Percentiles rank a stretch among this genome's conserved stretches.
These are phyloP conservation scores for Dexiosoma caninum DNA, from an alignment of 2,888 invertebrate genomes.

Conservation along the genomic window DNA sequence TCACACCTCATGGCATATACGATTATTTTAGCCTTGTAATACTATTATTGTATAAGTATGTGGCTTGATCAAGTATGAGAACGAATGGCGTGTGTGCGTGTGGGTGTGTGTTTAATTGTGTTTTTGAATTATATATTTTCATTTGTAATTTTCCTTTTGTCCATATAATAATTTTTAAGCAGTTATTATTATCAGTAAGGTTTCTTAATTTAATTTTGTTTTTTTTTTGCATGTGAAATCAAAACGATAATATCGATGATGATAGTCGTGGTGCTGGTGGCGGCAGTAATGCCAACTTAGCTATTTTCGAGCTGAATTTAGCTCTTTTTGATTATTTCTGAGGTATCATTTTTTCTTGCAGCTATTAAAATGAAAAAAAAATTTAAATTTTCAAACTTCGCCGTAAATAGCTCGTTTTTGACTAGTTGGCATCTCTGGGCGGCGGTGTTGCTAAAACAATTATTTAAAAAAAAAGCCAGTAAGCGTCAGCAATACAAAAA, in stretches of 20 bases:
- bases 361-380: too few relatives aligned
- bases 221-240: conserved; percentile 31
- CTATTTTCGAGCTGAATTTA: too few relatives aligned
- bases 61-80: neutral
- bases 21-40: conserved; percentile 10
- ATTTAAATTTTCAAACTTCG: too few relatives aligned
- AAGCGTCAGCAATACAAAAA: conserved; percentile 31
- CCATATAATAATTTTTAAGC: conserved; percentile 37
- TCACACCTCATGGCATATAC: conserved; percentile 19
- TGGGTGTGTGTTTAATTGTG: neutral
- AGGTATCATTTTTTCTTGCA: too few relatives aligned
- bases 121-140: conserved; percentile 10
- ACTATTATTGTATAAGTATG: neutral
- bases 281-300: conserved; percentile 45
- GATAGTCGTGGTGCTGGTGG: conserved; percentile 16
- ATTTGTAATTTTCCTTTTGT: conserved; percentile 46
- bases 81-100: neutral
- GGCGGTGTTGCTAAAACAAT: conserved; percentile 52
- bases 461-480: conserved; percentile 51
- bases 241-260: conserved; percentile 26
- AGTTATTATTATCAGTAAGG: conserved; percentile 45
- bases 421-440: too few relatives aligned
- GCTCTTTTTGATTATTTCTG: too few relatives aligned
- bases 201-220: too few relatives aligned
- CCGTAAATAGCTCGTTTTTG: too few relatives aligned